Percentiles rank a stretch among this genome's conserved stretches.
Conservation (phyloP, 2,888 invertebrate genomes). For the Clostera curtula region DNA sequence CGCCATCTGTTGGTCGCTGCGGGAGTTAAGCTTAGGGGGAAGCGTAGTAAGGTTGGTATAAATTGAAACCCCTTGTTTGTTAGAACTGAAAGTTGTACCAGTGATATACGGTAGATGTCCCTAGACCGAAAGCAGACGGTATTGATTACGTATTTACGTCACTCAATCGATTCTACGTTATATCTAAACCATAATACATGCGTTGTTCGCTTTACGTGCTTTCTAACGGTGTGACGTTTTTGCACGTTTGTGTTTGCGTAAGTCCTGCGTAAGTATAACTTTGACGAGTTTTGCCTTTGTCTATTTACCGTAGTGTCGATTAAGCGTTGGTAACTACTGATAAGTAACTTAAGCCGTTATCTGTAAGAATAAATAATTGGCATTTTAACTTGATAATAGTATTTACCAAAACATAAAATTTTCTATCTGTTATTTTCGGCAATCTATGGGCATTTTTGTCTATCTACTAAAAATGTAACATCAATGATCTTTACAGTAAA, state of each 20-base stretch:
- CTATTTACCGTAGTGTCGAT: no score
- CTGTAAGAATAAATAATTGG: no score
- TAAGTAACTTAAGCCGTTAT: no score
- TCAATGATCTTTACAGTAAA: no score
- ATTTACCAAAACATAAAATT: no score
- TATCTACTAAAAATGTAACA: no score
- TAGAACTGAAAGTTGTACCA: not conserved
- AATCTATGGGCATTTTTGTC: no score
- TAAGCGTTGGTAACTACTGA: no score
- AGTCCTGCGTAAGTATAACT: slow-evolving; percentile 22
- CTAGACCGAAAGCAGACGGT: not conserved
- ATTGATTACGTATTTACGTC: slow-evolving; percentile 8
- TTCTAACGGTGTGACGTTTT: slow-evolving; percentile 31
- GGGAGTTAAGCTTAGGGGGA: no score
- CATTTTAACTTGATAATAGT: no score
- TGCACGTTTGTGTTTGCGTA: slow-evolving; percentile 26
- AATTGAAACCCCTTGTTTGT: not conserved
- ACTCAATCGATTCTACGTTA: slow-evolving; percentile 14
- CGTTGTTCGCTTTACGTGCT: slow-evolving; percentile 29
- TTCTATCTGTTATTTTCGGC: no score
- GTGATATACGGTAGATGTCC: not conserved
- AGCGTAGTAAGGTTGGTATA: not conserved
- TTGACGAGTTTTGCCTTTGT: slow-evolving; percentile 19
- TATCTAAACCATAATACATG: slow-evolving; percentile 6
- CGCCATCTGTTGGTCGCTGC: no score